A percentile compares a stretch with the other conserved stretches of the same genome.
Conservation (phyloP, 2,888 invertebrate species). For the Hirtodrosophila confusa region DNA sequence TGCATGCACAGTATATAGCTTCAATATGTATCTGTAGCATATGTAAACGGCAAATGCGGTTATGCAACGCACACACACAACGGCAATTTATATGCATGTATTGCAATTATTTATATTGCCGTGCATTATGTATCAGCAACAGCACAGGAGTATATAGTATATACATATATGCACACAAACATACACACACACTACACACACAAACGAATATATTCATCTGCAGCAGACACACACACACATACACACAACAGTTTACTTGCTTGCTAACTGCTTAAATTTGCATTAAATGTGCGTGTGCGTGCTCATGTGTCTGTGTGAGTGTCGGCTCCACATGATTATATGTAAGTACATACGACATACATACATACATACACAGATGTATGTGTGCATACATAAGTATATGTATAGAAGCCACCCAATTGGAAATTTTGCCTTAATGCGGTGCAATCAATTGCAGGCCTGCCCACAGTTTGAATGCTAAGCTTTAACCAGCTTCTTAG, state of each 20-base stretch:
- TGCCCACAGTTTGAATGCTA: slow-evolving; percentile 20
- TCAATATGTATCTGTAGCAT: slow-evolving; percentile 31
- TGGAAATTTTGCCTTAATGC: slow-evolving; percentile 72
- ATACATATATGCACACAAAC: slow-evolving; percentile 14
- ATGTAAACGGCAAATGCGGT: slow-evolving; percentile 64
- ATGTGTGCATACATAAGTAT: slow-evolving; percentile 7
- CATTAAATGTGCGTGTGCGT: slow-evolving; percentile 75
- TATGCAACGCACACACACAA: slow-evolving; percentile 61
- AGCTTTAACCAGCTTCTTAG: slow-evolving; percentile 43
- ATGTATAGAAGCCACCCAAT: slow-evolving; percentile 57
- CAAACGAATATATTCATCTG: slow-evolving; percentile 16
- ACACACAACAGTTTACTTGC: slow-evolving; percentile 71
- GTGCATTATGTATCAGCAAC: slow-evolving; percentile 73
- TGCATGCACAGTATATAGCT: slow-evolving; percentile 2
- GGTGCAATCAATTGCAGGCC: slow-evolving; percentile 59
- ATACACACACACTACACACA: slow-evolving; percentile 14
- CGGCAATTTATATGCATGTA: slow-evolving; percentile 58
- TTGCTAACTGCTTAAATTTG: slow-evolving; percentile 80
- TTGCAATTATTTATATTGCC: slow-evolving; percentile 78
- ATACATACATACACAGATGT: slow-evolving; percentile 2
- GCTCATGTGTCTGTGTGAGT: slow-evolving; percentile 12
- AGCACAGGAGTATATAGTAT: slow-evolving; percentile 26
- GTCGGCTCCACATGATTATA: slow-evolving; percentile 34
- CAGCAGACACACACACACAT: slow-evolving; percentile 22
- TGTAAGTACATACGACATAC: slow-evolving; percentile 8